These are phyloP conservation scores for Dendrocopos noguchii DNA, from an alignment of 2,113 vertebrate genomes.

Conservation along the genomic window DNA sequence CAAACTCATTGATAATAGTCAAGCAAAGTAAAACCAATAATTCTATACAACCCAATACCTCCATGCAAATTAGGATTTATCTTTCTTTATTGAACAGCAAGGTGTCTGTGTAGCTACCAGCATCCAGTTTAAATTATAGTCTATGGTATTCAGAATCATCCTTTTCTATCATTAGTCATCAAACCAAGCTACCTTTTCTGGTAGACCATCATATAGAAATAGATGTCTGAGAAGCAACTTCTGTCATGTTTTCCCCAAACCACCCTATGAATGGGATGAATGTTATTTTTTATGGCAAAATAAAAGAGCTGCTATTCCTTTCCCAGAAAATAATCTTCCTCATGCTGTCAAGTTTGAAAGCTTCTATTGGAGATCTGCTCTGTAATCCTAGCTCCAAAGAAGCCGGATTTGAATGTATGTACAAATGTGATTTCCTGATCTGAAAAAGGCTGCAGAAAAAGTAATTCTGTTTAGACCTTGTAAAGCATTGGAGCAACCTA, in stretches of 20 bases:
- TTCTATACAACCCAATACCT: background rate
- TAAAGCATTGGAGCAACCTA: background rate
- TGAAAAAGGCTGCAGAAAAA: background rate
- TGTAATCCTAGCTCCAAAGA: background rate
- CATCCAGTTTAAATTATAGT: background rate
- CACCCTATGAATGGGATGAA: background rate
- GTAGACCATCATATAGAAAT: background rate
- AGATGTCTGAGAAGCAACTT: background rate
- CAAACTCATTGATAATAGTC: background rate
- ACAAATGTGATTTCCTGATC: background rate
- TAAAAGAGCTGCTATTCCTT: background rate
- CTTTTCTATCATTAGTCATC: background rate
- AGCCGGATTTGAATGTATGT: background rate
- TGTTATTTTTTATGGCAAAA: background rate
- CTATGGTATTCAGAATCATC: background rate
- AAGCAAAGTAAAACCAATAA: background rate
- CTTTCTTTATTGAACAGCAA: background rate
- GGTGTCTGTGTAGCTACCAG: background rate
- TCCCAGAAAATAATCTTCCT: background rate
- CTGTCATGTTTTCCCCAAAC: background rate
- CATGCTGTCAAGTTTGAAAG: background rate
- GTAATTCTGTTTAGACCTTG: background rate
- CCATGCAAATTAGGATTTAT: background rate
- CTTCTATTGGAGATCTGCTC: background rate
- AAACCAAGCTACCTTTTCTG: background rate